These are phyloP conservation scores for Oenanthe oenanthe DNA, from an alignment of 2,113 vertebrate genomes.

Conservation along the genomic window DNA sequence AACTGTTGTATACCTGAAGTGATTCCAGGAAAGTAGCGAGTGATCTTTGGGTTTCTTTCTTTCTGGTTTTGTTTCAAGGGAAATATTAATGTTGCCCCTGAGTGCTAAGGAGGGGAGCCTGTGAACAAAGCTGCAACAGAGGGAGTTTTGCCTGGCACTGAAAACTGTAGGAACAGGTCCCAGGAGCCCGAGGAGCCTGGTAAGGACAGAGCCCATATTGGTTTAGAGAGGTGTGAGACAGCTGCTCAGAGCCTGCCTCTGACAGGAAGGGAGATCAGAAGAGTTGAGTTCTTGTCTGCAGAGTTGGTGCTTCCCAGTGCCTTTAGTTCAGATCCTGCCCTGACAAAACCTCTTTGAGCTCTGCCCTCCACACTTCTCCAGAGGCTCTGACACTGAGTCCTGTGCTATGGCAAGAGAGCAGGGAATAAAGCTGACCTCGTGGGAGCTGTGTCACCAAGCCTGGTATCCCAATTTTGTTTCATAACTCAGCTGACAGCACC, in stretches of 20 bases:
- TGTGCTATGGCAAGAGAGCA: too few species aligned
- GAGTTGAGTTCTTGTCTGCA: too few species aligned
- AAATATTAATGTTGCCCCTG: neutral
- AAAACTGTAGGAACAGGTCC: neutral
- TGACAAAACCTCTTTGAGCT: too few species aligned
- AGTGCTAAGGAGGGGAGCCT: neutral
- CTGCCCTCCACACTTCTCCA: too few species aligned
- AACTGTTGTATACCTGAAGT: neutral
- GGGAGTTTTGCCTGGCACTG: accelerated
- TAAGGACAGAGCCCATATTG: neutral
- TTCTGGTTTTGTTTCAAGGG: neutral
- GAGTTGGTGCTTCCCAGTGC: too few species aligned
- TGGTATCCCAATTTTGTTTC: too few species aligned
- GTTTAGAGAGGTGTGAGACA: neutral
- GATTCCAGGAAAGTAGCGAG: neutral
- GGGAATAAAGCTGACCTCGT: too few species aligned
- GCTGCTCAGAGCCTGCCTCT: neutral
- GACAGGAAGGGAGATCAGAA: neutral
- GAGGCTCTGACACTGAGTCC: too few species aligned
- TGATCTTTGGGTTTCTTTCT: neutral
- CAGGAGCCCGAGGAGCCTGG: neutral
- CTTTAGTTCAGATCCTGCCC: too few species aligned
- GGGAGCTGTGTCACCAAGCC: too few species aligned
- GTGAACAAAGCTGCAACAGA: neutral
- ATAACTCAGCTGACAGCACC: too few species aligned